phyloP scores from a whole-genome alignment of 1,140 invertebrate genomes.

The Drosophila carrolli region DNA sequence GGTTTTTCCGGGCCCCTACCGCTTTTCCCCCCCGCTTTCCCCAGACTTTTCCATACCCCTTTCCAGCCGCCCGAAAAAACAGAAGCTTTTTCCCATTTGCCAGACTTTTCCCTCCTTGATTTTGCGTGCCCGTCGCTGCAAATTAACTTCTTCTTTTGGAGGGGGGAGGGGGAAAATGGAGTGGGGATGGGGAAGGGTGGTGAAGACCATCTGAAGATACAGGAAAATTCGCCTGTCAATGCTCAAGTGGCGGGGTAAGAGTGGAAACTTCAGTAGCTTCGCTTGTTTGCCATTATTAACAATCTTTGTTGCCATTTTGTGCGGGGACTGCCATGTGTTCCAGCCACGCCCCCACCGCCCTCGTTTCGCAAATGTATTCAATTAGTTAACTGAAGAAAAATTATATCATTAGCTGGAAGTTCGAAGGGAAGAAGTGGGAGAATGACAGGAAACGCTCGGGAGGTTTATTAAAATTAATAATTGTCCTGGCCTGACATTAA shows the following conservation, averaged over 20 bases:
- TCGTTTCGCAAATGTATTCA: conserved; percentile 73
- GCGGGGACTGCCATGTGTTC: conserved; percentile 59
- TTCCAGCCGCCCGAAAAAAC: conserved; percentile 15
- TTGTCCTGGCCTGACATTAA: conserved; percentile 57
- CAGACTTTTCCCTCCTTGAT: conserved; percentile 25
- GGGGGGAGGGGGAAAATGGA: background rate
- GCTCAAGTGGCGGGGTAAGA: conserved; percentile 51
- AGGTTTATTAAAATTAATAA: conserved; percentile 83
- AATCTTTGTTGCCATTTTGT: conserved; percentile 78
- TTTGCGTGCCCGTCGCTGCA: conserved; percentile 61
- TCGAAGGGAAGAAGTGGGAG: background rate
- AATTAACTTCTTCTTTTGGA: conserved; percentile 60
- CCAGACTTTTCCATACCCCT: conserved; percentile 1
- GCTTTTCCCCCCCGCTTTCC: background rate
- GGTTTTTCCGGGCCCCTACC: conserved; percentile 8
- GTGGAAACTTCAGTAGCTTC: conserved; percentile 61
- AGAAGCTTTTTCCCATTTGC: conserved; percentile 38
- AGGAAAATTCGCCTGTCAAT: conserved; percentile 54
- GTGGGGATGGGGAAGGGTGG: background rate
- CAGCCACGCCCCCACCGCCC: conserved; percentile 2
- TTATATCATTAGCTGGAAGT: conserved; percentile 74
- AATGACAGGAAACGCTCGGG: conserved; percentile 1
- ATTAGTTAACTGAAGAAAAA: conserved; percentile 83
- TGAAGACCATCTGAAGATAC: conserved; percentile 27
- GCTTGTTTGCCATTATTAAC: conserved; percentile 83